A percentile compares a stretch with the other conserved stretches of the same genome.
Evolutionary conservation across 2,797 vertebrate genomes (phyloP).

Genomic region (Caiman crocodilus): DNA sequence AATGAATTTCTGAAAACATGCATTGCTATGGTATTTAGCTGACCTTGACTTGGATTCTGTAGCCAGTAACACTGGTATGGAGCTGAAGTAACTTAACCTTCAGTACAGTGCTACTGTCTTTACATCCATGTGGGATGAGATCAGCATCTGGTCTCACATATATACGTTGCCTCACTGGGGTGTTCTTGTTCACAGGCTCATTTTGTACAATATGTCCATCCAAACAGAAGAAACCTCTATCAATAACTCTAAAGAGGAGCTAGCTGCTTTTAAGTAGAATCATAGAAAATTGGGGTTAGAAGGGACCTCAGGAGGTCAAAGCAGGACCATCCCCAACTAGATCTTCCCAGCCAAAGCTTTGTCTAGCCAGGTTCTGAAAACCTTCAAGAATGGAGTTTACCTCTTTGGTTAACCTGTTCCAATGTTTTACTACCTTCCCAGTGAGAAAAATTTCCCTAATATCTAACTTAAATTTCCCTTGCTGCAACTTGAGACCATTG

Average conservation of each 20-base stretch:
- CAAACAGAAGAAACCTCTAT: fast-evolving
- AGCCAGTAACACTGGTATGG: not conserved
- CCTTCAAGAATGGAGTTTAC: too few relatives aligned
- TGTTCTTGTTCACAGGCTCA: not conserved
- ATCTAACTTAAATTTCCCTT: too few relatives aligned
- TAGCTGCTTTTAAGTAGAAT: not conserved
- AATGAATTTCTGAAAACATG: not conserved
- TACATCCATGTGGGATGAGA: not conserved
- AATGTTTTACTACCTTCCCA: too few relatives aligned
- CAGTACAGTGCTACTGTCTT: not conserved
- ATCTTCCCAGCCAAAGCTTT: too few relatives aligned
- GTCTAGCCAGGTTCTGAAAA: too few relatives aligned
- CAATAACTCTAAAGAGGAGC: not conserved
- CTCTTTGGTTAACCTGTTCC: too few relatives aligned
- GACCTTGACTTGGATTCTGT: fast-evolving
- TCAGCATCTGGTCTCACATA: not conserved
- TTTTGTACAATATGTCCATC: not conserved
- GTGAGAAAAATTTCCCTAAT: too few relatives aligned
- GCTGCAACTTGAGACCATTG: too few relatives aligned
- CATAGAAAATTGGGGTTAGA: too few relatives aligned
- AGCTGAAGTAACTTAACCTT: not conserved
- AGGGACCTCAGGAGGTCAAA: too few relatives aligned
- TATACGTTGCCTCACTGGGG: not conserved
- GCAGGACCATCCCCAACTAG: too few relatives aligned
- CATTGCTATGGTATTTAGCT: not conserved